Percentiles rank a stretch among this genome's conserved stretches.
Evolutionary conservation across 2,888 invertebrate species (phyloP).

Genomic region (Calephelis perditalis): DNA sequence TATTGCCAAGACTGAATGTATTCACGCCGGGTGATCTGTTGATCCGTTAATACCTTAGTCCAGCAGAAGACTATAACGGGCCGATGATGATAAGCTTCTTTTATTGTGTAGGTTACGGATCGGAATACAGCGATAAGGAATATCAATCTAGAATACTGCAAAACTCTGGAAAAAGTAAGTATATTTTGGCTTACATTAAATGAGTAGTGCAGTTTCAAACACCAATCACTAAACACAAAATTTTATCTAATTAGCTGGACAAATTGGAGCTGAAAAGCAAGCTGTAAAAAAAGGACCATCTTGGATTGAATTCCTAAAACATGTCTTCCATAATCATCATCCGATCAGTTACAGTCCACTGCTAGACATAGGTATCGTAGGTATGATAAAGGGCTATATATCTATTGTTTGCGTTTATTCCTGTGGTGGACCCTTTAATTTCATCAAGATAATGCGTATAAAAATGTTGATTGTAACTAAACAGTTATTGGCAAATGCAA

Average conservation of each 20-base stretch:
- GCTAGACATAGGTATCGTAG: constrained; percentile 7
- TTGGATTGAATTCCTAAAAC: constrained; percentile 7
- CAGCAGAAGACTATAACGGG: constrained; percentile 6
- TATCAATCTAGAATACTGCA: constrained; percentile 82
- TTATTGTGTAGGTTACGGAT: constrained; percentile 80
- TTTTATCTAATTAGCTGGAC: constrained; percentile 11
- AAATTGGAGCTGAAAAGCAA: constrained; percentile 9
- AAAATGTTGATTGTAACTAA: too few relatives aligned
- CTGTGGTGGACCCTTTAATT: too few relatives aligned
- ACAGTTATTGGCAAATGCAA: too few relatives aligned
- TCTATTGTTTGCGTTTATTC: neutral
- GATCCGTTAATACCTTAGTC: neutral
- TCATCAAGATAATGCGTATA: too few relatives aligned
- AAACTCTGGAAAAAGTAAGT: constrained; percentile 67
- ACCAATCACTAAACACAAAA: neutral
- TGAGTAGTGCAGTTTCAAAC: neutral
- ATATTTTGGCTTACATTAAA: constrained; percentile 12
- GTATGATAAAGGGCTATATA: constrained; percentile 2
- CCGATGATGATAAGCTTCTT: constrained; percentile 4
- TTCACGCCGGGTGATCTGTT: too few relatives aligned
- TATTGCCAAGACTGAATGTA: too few relatives aligned
- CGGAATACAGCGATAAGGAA: constrained; percentile 85
- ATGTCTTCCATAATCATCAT: constrained; percentile 10
- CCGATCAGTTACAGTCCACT: constrained; percentile 8
- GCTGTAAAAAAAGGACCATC: constrained; percentile 6